These are phyloP conservation scores for Oryctolagus cuniculus DNA, from an alignment of 2,113 vertebrate genomes.

Conservation along the genomic window mOryCun1.1 NC_091451.1:43730501-43731000, in stretches of 20 bases:
- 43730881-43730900: not conserved
- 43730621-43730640: not conserved
- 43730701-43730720: not conserved
- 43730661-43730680: not conserved
- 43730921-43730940: too few relatives aligned
- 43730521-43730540: too few relatives aligned
- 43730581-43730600: not conserved
- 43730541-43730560: too few relatives aligned
- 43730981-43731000: too few relatives aligned
- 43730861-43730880: not conserved
- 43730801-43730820: not conserved
- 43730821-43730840: too few relatives aligned
- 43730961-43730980: too few relatives aligned
- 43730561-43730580: too few relatives aligned
- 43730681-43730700: constrained; percentile 3
- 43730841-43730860: not conserved
- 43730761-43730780: not conserved
- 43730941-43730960: too few relatives aligned
- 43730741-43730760: not conserved
- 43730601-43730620: not conserved
- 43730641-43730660: not conserved
- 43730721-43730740: not conserved
- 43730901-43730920: too few relatives aligned
- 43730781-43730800: not conserved
- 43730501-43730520: too few relatives aligned